Evolutionary conservation across 2,888 invertebrate genomes (phyloP), one percentile per base, ranked within the genome.

Genomic region (Platycheirus rosarum): DNA sequence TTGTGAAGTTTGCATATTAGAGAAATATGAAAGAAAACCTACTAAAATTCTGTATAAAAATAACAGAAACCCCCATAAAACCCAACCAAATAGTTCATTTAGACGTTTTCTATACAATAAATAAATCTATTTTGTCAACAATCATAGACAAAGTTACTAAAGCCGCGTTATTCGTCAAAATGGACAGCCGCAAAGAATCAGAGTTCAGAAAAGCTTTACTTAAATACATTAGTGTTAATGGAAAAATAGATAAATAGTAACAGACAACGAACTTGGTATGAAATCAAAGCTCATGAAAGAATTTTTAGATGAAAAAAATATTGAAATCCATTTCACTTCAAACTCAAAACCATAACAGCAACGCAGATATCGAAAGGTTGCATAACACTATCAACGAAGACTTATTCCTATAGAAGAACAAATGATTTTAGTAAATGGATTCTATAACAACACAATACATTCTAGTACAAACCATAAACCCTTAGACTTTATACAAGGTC

Each of bases 91-190:
- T 51, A 32, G 32, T 62, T 5, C 71, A 71, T 13, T 14, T 70
- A 6, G 49, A 70, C 49, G 16, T 70, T 29, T 70, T 60, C n/a
- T 69, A 57, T 16, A 46, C 32, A 7, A 40, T 51, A 23, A 62
- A 51, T 23, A 63, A 37, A 60, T 20, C 40, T 3, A 11, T 40
- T 49, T 71, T 60, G 35, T 20, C 23, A 32, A 75, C 13, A 62
- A 85, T 46, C 84, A 87, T 16, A n/a, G 6, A 4, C 23, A 87
- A 13, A 85, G 87, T 16, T 57, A 86, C 16, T 85, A 85, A 23
- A 84, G n/a, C 18, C 5, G 44, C 23, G 7, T 18, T 37, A n/a
- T 35, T 65, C 42, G 20, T 23, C 18, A 63, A 49, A 63, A 48
- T 63, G 37, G 9, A 60, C 29, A n/a, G 18, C 42, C 20, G 37